phyloP scores from a whole-genome alignment of 2,113 vertebrate genomes.

The Brachypteracias leptosomus region DNA sequence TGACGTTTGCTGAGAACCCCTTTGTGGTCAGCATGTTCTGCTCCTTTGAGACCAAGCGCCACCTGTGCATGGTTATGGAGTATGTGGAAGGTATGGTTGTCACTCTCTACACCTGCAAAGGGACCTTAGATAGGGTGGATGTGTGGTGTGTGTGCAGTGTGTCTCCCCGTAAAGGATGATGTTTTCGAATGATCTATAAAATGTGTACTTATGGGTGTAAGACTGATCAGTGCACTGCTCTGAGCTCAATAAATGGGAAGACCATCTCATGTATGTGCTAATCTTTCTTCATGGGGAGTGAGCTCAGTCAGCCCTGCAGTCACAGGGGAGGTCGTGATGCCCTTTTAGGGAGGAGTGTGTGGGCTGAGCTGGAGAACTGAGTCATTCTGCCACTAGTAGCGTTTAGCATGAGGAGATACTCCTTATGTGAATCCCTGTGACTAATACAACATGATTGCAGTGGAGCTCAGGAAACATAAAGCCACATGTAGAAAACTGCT shows the following conservation, averaged over 20 bases:
- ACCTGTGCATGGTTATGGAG: slow-evolving; percentile 99
- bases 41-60: slow-evolving; percentile 94
- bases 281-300: neutral
- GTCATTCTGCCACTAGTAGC: neutral
- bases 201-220: neutral
- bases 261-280: neutral
- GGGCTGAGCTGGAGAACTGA: neutral
- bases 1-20: slow-evolving; percentile 96
- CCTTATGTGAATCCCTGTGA: neutral
- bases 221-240: neutral
- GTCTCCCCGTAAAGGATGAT: neutral
- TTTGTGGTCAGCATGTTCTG: slow-evolving; percentile 99
- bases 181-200: neutral
- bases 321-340: neutral
- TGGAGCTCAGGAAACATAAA: neutral
- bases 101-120: neutral
- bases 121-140: neutral
- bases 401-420: neutral
- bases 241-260: neutral
- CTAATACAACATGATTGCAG: neutral
- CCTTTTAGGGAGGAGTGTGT: neutral
- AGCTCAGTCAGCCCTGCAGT: neutral
- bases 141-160: too few species aligned
- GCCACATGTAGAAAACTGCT: neutral
- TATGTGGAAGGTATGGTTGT: slow-evolving; percentile 90